A percentile compares a stretch with the other conserved stretches of the same genome.
These are phyloP conservation scores for Chiloscyllium punctatum DNA, from an alignment of 2,797 vertebrate species.

Conservation along the genomic window DNA sequence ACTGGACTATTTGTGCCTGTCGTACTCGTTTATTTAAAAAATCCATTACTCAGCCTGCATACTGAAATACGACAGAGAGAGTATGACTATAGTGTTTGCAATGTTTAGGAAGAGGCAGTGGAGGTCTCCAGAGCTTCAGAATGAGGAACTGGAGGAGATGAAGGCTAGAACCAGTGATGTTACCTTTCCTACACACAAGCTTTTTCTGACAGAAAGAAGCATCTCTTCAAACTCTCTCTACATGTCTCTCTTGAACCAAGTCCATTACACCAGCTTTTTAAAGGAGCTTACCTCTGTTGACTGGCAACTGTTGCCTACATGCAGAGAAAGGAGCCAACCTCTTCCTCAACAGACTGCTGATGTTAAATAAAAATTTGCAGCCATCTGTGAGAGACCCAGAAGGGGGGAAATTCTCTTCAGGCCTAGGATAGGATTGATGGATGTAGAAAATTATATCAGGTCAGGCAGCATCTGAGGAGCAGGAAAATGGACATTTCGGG, in stretches of 20 bases:
- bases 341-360: background rate
- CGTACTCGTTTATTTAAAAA: background rate
- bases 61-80: background rate
- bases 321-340: background rate
- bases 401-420: background rate
- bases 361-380: background rate
- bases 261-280: constrained; percentile 33
- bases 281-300: constrained; percentile 42
- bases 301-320: constrained; percentile 42
- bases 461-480: no score
- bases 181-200: background rate
- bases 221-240: background rate
- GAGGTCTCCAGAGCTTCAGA: background rate
- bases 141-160: background rate
- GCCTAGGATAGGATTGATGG: background rate
- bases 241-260: background rate
- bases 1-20: background rate
- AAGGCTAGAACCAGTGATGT: background rate
- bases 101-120: background rate
- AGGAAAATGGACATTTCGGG: no score
- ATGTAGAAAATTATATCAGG: background rate
- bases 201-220: background rate
- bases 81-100: background rate
- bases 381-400: background rate
- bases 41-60: background rate